Evolutionary conservation across 2,797 vertebrate species (phyloP).

Genomic region (Pseudomugil gertrudae): DNA sequence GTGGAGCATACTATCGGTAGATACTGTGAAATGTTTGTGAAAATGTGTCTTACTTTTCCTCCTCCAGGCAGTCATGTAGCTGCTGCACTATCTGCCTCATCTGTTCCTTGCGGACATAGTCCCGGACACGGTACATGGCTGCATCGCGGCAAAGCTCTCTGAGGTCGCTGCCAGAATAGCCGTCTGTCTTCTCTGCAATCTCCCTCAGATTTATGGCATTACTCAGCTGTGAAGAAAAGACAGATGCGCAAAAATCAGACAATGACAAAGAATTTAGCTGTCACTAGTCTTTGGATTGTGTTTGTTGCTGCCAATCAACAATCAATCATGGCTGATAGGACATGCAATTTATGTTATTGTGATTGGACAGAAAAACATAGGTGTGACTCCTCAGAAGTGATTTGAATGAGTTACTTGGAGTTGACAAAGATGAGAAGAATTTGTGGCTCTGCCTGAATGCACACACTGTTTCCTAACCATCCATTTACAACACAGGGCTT

Average conservation of each 20-base stretch:
- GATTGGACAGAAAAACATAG: constrained; percentile 23
- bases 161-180: constrained; percentile 85
- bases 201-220: constrained; percentile 83
- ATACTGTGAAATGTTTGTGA: constrained; percentile 35
- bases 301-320: constrained; percentile 21
- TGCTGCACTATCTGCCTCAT: constrained; percentile 84
- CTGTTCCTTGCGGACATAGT: constrained; percentile 86
- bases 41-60: constrained; percentile 75
- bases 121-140: constrained; percentile 83
- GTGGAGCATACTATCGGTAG: not conserved
- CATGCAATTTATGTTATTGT: constrained; percentile 13
- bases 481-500: too few species aligned
- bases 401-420: not conserved
- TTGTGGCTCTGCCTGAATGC: too few species aligned
- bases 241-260: constrained; percentile 16
- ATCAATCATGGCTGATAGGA: constrained; percentile 2
- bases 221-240: constrained; percentile 76
- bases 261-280: constrained; percentile 3
- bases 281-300: not conserved
- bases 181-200: constrained; percentile 80
- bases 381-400: constrained; percentile 16
- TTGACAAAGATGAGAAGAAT: constrained; percentile 10
- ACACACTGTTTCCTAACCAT: too few species aligned
- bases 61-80: constrained; percentile 71
- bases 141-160: constrained; percentile 85